Conservation (phyloP, 2,113 vertebrate genomes). For the Damaliscus lunatus region DNA sequence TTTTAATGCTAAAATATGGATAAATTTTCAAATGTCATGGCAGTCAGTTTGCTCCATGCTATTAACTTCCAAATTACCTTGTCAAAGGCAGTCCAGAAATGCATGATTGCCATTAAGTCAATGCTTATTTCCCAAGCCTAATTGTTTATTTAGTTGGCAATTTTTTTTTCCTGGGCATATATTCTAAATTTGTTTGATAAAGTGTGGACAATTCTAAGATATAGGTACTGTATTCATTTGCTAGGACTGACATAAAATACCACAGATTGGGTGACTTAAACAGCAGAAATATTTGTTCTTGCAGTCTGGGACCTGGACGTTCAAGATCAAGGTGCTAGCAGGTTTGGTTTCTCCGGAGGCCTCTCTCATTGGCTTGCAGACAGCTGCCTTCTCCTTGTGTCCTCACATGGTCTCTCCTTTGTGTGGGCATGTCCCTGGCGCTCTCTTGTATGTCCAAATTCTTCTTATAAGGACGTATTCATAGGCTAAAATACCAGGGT, state of each 20-base stretch:
- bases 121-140: conserved; percentile 8
- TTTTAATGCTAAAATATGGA: background rate
- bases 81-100: background rate
- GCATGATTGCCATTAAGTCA: background rate
- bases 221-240: background rate
- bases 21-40: background rate
- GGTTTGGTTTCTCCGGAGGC: background rate
- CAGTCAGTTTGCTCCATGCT: background rate
- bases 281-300: background rate
- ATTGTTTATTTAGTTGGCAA: conserved; percentile 4
- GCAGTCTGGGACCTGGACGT: background rate
- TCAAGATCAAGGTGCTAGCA: background rate
- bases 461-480: background rate
- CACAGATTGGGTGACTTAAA: background rate
- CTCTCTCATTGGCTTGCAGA: background rate
- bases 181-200: background rate
- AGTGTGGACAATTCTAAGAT: background rate
- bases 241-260: background rate
- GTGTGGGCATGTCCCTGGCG: background rate
- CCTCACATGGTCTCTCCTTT: background rate
- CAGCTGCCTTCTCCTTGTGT: background rate
- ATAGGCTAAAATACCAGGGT: background rate
- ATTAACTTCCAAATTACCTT: background rate
- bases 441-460: background rate
- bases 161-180: background rate